Percentiles rank a stretch among this genome's conserved stretches.
These are phyloP conservation scores for Cotesia congregata DNA, from an alignment of 2,888 invertebrate genomes.

Conservation along the genomic window DNA sequence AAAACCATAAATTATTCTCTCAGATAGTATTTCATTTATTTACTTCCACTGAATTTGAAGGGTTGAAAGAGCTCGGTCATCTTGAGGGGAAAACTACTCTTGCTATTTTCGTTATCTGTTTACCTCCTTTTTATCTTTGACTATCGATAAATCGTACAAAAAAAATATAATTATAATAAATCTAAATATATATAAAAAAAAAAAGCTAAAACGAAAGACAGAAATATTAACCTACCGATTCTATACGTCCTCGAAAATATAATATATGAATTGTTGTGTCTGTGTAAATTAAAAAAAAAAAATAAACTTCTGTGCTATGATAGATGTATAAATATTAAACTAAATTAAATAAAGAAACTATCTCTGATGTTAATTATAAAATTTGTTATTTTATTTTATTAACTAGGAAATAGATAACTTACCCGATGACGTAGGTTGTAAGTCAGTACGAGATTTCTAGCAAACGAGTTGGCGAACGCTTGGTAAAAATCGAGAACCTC, in stretches of 20 bases:
- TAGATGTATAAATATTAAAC: constrained; percentile 1
- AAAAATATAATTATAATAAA: neutral
- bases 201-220: neutral
- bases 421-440: constrained; percentile 98
- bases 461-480: constrained; percentile 99
- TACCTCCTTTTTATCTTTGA: neutral
- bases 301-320: neutral
- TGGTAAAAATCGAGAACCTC: constrained; percentile 99
- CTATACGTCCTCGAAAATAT: neutral
- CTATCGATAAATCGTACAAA: constrained; percentile 10
- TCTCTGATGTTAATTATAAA: constrained; percentile 22
- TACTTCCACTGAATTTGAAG: constrained; percentile 35
- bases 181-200: neutral
- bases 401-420: constrained; percentile 65
- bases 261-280: neutral
- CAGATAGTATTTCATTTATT: constrained; percentile 32
- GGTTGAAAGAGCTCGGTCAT: constrained; percentile 57
- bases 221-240: neutral
- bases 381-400: neutral
- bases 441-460: constrained; percentile 96
- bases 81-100: constrained; percentile 27
- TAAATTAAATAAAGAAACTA: constrained; percentile 35
- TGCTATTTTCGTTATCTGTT: constrained; percentile 7
- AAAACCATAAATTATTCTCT: constrained; percentile 19
- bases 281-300: neutral